Evolutionary conservation across 64 coral and sea anemone species (phyloP), one percentile per base, ranked within the genome.

Genomic region (Pocillopora verrucosa): DNA sequence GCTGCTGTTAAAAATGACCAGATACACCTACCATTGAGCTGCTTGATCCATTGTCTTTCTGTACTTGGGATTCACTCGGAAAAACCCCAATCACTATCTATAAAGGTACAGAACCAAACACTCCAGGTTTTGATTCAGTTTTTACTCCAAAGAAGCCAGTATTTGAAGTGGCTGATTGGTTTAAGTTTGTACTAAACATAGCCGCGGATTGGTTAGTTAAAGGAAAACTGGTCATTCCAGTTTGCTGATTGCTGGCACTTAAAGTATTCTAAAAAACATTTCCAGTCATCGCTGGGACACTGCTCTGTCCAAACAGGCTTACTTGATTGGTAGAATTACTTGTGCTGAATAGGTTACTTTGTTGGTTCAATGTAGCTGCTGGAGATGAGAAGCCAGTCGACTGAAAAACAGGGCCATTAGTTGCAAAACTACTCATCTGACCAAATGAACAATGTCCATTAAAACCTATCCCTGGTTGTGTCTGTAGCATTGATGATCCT

Each of bases 141-240:
- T 88, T 60, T n/a, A 37, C 36, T 37, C 87, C 79, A 89, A 91
- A 76, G 16, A 76, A 63, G 15, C 59, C 51, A 64, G 75, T 30
- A 13, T 25, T n/a, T 13, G 41, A 51, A 51, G 77, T 17, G 22
- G 78, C 64, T 88, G 89, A 15, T 65, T 94, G 93, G 72, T 76
- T 22, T 38, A 38, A 26, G 45, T 20, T 88, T 73, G 76, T 74
- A 88, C 72, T 70, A 91, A 82, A 91, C 15, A 87, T n/a, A 25
- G 13, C 75, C 25, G 13, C 26, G 69, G 89, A 91, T 22, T 80
- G 83, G 36, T 30, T 72, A 59, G 75, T n/a, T 86, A 65, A n/a
- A n/a, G 41, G 65, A 16, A 58, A 15, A 72, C 83, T 86, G 34
- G 67, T 24, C 22, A 70, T 70, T 70, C 67, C 67, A 70, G 41